Evolutionary conservation across 2,113 vertebrate genomes (phyloP).

Genomic region (Oreochromis niloticus): DNA sequence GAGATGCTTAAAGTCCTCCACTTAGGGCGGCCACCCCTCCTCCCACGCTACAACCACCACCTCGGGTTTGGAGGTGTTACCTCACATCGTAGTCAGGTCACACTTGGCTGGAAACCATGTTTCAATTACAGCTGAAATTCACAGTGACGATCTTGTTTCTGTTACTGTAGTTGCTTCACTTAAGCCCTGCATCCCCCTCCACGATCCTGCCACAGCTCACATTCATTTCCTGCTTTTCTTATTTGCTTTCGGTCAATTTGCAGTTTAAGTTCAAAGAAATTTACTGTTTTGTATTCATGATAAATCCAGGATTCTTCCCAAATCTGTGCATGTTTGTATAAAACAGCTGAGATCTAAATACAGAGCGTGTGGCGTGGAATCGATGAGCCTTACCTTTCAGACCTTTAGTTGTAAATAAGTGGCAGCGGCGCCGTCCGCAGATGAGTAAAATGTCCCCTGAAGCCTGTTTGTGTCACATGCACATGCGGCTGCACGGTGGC

Average conservation of each 20-base stretch:
- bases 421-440: neutral
- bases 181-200: neutral
- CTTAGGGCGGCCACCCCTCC: neutral
- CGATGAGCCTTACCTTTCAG: neutral
- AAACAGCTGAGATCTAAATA: neutral
- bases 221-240: neutral
- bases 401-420: rapidly evolving
- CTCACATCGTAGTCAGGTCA: neutral
- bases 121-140: neutral
- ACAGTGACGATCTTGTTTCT: neutral
- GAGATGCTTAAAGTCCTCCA: neutral
- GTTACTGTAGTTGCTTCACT: neutral
- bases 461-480: neutral
- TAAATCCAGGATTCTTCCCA: too few species aligned
- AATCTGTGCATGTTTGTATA: too few species aligned
- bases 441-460: neutral
- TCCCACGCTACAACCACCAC: neutral
- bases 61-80: neutral
- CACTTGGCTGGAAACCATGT: neutral
- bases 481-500: neutral
- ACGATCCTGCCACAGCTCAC: too few species aligned
- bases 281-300: neutral
- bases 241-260: neutral
- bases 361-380: neutral
- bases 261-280: neutral